Conservation (phyloP, 1,140 invertebrate species). For the Campoletis sonorensis region DNA sequence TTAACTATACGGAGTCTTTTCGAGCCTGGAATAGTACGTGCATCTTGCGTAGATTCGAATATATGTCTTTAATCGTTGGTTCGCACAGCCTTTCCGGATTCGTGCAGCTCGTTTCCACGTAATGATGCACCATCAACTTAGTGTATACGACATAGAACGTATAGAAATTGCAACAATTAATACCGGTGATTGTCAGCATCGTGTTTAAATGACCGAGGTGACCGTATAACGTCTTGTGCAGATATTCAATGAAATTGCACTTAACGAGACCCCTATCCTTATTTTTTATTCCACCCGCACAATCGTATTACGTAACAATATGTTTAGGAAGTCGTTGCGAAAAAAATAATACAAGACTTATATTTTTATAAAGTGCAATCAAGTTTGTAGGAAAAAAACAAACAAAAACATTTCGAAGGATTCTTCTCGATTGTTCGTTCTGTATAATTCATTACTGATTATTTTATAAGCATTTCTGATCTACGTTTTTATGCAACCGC, state of each 20-base stretch:
- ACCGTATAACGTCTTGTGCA: not conserved
- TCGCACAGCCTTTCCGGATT: conserved; percentile 42
- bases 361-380: not conserved
- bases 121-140: not conserved
- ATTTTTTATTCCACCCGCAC: not conserved
- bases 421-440: no score
- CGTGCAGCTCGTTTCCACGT: not conserved
- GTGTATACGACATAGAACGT: not conserved
- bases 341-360: not conserved
- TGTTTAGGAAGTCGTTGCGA: conserved; percentile 1
- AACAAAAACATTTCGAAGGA: no score
- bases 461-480: no score
- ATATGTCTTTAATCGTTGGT: conserved; percentile 29
- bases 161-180: conserved; percentile 18
- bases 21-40: not conserved
- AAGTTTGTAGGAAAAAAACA: no score
- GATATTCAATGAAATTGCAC: not conserved
- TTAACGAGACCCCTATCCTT: not conserved
- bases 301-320: not conserved
- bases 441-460: no score
- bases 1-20: not conserved
- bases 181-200: conserved; percentile 13
- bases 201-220: not conserved
- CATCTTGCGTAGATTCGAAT: not conserved
- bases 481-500: no score